phyloP scores from a whole-genome alignment of 2,888 invertebrate genomes.

The Leptura quadrifasciata region DNA sequence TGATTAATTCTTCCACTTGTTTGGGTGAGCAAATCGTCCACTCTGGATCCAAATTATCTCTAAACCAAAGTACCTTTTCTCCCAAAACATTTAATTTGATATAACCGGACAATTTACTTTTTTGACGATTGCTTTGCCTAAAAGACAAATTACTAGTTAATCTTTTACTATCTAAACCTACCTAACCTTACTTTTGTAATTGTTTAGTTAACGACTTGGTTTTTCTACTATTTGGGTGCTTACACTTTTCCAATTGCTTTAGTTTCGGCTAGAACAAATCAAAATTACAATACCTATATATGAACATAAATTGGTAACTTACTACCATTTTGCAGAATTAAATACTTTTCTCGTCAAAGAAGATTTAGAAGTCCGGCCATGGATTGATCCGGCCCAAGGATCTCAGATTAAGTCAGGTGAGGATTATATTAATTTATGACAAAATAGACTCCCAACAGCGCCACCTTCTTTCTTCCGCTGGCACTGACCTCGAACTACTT shows the following conservation, averaged over 20 bases:
- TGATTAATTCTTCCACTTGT: slow-evolving; percentile 76
- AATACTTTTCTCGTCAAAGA: too few relatives aligned
- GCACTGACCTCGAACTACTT: too few relatives aligned
- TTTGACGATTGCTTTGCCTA: slow-evolving; percentile 77
- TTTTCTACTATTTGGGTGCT: slow-evolving; percentile 92
- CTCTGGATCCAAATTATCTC: slow-evolving; percentile 78
- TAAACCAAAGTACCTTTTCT: slow-evolving; percentile 88
- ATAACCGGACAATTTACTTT: slow-evolving; percentile 79
- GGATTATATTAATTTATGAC: too few relatives aligned
- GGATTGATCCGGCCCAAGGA: too few relatives aligned
- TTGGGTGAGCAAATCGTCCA: slow-evolving; percentile 77
- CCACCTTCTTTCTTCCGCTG: too few relatives aligned
- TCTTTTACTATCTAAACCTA: not conserved
- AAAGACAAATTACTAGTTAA: slow-evolving; percentile 52
- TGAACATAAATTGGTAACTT: not conserved
- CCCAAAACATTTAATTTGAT: slow-evolving; percentile 84
- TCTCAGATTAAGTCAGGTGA: too few relatives aligned
- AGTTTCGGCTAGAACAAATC: slow-evolving; percentile 72
- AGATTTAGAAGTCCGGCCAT: too few relatives aligned
- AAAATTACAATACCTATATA: not conserved
- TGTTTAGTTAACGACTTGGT: slow-evolving; percentile 84
- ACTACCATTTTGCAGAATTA: not conserved
- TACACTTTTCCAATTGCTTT: slow-evolving; percentile 77
- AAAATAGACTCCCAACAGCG: too few relatives aligned
- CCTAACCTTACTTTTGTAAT: slow-evolving; percentile 76